phyloP scores from a whole-genome alignment of 2,888 invertebrate species.

The Caenorhabditis virilis region DNA sequence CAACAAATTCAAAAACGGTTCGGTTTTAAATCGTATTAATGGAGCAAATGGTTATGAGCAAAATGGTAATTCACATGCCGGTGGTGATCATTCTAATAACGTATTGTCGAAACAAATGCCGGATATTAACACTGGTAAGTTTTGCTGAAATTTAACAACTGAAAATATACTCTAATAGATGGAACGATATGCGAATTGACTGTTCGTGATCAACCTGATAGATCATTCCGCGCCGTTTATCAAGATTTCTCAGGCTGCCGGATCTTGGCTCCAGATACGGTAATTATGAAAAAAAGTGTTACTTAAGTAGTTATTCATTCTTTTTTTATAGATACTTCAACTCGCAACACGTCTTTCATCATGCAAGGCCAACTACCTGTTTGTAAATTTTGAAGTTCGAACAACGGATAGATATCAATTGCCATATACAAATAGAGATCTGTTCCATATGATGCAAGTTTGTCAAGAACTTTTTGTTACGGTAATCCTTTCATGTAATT shows the following conservation, averaged over 20 bases:
- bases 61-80: not conserved
- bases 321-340: constrained; percentile 46
- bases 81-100: constrained; percentile 1
- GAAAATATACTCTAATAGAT: constrained; percentile 5
- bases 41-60: not conserved
- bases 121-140: constrained; percentile 11
- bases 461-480: constrained; percentile 60
- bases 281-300: too few species aligned
- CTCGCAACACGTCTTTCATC: constrained; percentile 56
- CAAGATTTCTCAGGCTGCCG: constrained; percentile 73
- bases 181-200: constrained; percentile 41
- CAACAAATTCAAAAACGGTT: not conserved
- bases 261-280: constrained; percentile 58
- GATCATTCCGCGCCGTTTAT: constrained; percentile 73
- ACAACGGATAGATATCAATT: constrained; percentile 63
- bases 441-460: constrained; percentile 63
- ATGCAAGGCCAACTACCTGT: constrained; percentile 62
- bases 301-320: too few species aligned
- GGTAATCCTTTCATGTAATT: too few species aligned
- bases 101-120: constrained; percentile 14
- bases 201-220: constrained; percentile 73
- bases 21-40: not conserved
- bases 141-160: not conserved
- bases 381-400: constrained; percentile 64
- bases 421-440: constrained; percentile 61